A percentile compares a stretch with the other conserved stretches of the same genome.
These are phyloP conservation scores for Caenorhabditis briggsae DNA, from an alignment of 1,140 invertebrate genomes.

Conservation along the genomic window DNA sequence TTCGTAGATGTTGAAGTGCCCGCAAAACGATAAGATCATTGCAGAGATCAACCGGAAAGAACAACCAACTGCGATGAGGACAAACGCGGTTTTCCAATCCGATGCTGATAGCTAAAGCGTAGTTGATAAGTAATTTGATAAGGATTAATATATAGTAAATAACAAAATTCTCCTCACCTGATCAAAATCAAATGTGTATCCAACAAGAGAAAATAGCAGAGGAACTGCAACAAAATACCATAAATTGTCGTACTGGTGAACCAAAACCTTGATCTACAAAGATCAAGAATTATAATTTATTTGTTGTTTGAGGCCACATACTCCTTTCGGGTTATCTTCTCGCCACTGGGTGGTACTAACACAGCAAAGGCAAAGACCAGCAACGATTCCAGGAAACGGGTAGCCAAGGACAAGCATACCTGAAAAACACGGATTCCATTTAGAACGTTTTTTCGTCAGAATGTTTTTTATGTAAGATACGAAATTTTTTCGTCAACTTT, in stretches of 20 bases:
- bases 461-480: too few relatives aligned
- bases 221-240: slow-evolving; percentile 45
- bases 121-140: background rate
- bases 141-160: background rate
- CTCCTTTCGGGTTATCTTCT: slow-evolving; percentile 39
- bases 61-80: background rate
- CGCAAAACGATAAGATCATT: slow-evolving; percentile 35
- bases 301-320: background rate
- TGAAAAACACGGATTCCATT: too few relatives aligned
- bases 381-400: slow-evolving; percentile 1
- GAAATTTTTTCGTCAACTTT: too few relatives aligned
- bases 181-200: slow-evolving; percentile 35
- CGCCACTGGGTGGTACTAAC: slow-evolving; percentile 11
- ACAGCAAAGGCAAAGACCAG: slow-evolving; percentile 14
- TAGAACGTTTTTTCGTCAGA: too few relatives aligned
- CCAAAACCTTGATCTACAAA: slow-evolving; percentile 17
- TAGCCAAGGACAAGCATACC: slow-evolving; percentile 25
- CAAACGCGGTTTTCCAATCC: slow-evolving; percentile 31
- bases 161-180: background rate
- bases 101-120: background rate
- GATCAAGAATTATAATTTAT: background rate
- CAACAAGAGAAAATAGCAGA: slow-evolving; percentile 32
- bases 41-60: slow-evolving; percentile 43
- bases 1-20: slow-evolving; percentile 35
- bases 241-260: slow-evolving; percentile 17